A percentile compares a stretch with the other conserved stretches of the same genome.
phyloP scores from a whole-genome alignment of 2,888 invertebrate genomes.

The Chrysina gloriosa region DNA sequence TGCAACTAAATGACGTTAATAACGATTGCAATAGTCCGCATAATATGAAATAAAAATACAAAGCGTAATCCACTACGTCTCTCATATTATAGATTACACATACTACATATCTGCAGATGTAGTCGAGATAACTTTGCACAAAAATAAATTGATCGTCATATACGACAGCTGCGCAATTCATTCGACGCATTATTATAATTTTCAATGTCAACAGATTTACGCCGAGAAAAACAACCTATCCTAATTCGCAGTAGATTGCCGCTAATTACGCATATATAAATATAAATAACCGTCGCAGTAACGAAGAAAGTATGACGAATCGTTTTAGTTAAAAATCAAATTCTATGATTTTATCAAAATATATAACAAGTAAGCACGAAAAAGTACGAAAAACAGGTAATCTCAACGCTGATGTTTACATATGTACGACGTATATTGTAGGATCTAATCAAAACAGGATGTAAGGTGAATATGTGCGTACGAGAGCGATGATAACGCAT shows the following conservation, averaged over 20 bases:
- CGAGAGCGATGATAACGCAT: not conserved
- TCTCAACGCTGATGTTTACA: not conserved
- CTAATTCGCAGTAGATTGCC: not conserved
- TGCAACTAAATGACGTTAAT: not conserved
- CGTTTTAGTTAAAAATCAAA: not conserved
- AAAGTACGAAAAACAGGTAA: not conserved
- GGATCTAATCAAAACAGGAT: conserved; percentile 30
- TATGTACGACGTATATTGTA: not conserved
- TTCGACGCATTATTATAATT: conserved; percentile 12
- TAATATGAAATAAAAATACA: no score
- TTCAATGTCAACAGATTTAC: conserved; percentile 19
- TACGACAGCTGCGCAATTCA: conserved; percentile 6
- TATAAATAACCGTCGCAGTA: not conserved
- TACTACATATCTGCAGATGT: not conserved
- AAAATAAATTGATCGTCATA: not conserved
- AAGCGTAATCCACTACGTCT: no score
- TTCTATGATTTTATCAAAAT: not conserved
- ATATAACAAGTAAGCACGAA: not conserved
- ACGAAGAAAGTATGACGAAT: no score
- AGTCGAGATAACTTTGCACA: not conserved
- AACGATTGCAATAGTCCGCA: not conserved
- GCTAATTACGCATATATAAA: not conserved
- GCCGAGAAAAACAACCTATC: not conserved
- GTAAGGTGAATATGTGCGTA: conserved; percentile 18
- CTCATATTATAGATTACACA: no score